A percentile compares a stretch with the other conserved stretches of the same genome.
Evolutionary conservation across 2,888 invertebrate species (phyloP).

Genomic region (Alviniconcha strummeri): DNA sequence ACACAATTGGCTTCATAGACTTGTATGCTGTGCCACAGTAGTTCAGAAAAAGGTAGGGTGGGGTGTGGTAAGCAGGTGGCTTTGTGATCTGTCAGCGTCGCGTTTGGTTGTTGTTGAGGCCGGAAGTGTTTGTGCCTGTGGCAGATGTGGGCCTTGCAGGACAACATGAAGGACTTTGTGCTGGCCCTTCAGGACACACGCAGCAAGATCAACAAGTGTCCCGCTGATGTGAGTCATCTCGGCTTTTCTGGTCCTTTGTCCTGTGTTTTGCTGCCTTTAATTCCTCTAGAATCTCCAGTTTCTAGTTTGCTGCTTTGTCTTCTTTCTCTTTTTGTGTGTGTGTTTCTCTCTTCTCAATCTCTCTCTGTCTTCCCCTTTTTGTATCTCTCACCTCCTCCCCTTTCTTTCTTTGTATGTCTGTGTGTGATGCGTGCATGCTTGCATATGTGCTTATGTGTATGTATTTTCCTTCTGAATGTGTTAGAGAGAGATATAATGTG

Average conservation of each 20-base stretch:
- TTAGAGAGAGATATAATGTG: too few species aligned
- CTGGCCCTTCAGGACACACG: slow-evolving; percentile 80
- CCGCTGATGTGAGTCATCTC: slow-evolving; percentile 56
- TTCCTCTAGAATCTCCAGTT: background rate
- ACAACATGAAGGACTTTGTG: slow-evolving; percentile 81
- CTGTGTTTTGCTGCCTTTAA: background rate
- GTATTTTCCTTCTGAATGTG: too few species aligned
- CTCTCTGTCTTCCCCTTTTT: background rate
- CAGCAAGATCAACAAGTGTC: slow-evolving; percentile 65
- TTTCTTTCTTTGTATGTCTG: background rate
- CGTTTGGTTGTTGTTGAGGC: too few species aligned
- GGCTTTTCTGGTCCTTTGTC: background rate
- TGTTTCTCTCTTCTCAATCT: background rate
- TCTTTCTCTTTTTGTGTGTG: background rate
- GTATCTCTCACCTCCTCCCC: background rate
- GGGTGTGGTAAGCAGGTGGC: too few species aligned
- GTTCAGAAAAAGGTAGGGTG: too few species aligned
- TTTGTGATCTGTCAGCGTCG: too few species aligned
- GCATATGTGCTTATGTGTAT: too few species aligned
- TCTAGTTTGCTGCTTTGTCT: background rate
- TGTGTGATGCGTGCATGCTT: too few species aligned
- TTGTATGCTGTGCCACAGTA: too few species aligned
- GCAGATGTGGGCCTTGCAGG: slow-evolving; percentile 77
- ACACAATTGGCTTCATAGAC: too few species aligned
- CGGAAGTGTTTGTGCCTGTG: slow-evolving; percentile 3